Evolutionary conservation across 2,797 vertebrate genomes (phyloP), one percentile per base, ranked within the genome.

Genomic region (Leptodactylus fallax): DNA sequence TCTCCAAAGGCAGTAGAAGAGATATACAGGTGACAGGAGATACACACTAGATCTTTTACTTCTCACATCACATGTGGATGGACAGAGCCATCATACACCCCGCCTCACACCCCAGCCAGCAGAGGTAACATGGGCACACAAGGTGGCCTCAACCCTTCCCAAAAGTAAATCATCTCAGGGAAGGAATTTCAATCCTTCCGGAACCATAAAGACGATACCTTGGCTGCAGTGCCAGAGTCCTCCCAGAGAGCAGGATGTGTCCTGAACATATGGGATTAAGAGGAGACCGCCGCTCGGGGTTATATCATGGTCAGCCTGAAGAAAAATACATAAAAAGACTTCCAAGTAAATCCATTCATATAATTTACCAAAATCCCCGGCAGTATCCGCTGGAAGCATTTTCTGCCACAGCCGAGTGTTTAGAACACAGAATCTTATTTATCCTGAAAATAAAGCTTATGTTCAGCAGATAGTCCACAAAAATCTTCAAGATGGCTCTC

Each of bases 111-210:
- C 13, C 45, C 21, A 1, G 60, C 2, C 60, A n/a, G 56, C 56
- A n/a, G 47, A 81, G 80, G 21, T 17, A 13, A 23, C 7, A 10
- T 19, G n/a, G 60, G 21, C 60, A 63, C 56, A 17, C 58, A 51
- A 27, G 45, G 80, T n/a, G 80, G 63, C 61, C 11, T 23, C 21
- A 81, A 65, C 45, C 61, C 21, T 65, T 81, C 45, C 60, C 60
- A 81, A 49, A 65, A 67, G 11, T 53, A 53, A 67, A 67, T 67
- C 45, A 17, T 51, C 23, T 51, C 61, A 67, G 61, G 47, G 63
- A 82, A 17, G 61, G 61, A 51, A 25, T 67, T 49, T 36, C 49
- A 82, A 67, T 61, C 80, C n/a, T 82, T 58, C 45, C 47, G 49
- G n/a, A 67, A 12, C 61, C 16, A 80, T 80, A 80, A 65, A 81